Conservation (phyloP, 2,113 vertebrate genomes). For the Alouatta palliata region DNA sequence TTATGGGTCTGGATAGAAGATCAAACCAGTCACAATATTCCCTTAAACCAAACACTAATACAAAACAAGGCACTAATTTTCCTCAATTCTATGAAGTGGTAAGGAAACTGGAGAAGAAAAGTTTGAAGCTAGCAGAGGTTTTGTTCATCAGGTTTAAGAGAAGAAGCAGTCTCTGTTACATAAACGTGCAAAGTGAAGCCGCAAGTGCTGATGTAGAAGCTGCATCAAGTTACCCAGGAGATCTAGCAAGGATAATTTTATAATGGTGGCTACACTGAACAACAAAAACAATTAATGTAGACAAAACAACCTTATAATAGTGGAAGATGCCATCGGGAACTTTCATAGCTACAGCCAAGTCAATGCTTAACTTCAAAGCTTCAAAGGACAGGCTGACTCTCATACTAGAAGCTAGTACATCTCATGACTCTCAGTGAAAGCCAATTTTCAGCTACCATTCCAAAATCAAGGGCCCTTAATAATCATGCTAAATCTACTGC, state of each 20-base stretch:
- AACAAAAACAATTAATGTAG: background rate
- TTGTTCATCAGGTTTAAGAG: background rate
- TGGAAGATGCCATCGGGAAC: background rate
- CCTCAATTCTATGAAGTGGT: background rate
- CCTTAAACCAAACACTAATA: background rate
- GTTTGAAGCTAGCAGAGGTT: background rate
- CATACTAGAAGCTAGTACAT: background rate
- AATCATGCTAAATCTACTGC: background rate
- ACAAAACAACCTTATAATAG: background rate
- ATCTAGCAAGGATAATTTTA: background rate
- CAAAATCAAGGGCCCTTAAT: background rate
- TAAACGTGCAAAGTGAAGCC: background rate
- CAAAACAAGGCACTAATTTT: background rate
- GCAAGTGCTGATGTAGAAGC: background rate
- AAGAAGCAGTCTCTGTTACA: background rate
- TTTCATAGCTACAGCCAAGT: background rate
- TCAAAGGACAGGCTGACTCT: background rate
- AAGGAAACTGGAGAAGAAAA: background rate
- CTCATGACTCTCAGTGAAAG: background rate
- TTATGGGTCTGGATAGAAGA: background rate
- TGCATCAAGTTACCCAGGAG: background rate
- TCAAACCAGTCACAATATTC: background rate
- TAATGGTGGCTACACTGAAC: background rate
- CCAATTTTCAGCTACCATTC: background rate
- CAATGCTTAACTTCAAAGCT: background rate